Conservation (phyloP, 2,888 invertebrate species). For the Stramonita haemastoma region DNA sequence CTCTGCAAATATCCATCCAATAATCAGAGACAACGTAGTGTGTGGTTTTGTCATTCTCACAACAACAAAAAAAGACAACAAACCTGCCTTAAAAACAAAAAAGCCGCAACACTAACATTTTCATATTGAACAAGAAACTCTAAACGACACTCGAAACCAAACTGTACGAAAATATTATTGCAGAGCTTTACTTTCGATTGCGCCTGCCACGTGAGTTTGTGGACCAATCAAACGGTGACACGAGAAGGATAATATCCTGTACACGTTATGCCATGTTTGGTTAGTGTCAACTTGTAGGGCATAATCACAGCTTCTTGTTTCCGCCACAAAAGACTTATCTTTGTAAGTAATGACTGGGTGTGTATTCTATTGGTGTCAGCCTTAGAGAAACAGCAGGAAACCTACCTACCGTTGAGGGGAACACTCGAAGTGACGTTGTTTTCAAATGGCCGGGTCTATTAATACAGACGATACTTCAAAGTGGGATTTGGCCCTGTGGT, state of each 20-base stretch:
- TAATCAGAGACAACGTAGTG: no score
- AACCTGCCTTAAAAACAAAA: no score
- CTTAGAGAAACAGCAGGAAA: neutral
- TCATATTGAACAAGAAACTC: no score
- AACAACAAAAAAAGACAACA: no score
- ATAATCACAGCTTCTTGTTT: slow-evolving; percentile 15
- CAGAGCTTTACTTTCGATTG: neutral
- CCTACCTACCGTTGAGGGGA: neutral
- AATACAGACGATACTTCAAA: neutral
- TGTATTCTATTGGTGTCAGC: neutral
- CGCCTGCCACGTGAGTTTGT: slow-evolving; percentile 7
- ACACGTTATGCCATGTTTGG: slow-evolving; percentile 4
- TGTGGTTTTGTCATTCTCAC: no score
- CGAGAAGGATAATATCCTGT: neutral
- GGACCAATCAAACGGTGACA: slow-evolving; percentile 20
- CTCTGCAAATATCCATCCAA: no score
- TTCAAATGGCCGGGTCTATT: neutral
- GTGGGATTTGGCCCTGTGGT: neutral
- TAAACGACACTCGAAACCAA: no score
- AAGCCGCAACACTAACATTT: no score
- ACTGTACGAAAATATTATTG: neutral
- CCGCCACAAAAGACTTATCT: neutral
- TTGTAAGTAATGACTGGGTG: neutral
- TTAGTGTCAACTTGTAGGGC: slow-evolving; percentile 5
- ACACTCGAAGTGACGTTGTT: neutral